These are phyloP conservation scores for Scaptodrosophila lebanonensis DNA, from an alignment of 1,140 invertebrate genomes.

Conservation along the genomic window DNA sequence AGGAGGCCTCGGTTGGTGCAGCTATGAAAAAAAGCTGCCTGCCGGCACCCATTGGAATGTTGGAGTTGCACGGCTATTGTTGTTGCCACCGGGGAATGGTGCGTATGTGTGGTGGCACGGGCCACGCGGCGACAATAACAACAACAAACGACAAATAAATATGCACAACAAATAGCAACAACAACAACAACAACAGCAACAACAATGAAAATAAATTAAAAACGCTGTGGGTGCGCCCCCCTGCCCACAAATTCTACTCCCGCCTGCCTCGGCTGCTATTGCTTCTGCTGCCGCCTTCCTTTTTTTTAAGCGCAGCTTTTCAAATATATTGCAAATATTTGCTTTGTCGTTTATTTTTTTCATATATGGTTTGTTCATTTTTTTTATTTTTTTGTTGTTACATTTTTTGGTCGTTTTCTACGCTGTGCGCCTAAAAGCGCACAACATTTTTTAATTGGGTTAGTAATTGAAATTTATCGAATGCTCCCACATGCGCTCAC, in stretches of 20 bases:
- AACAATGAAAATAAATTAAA: slow-evolving; percentile 48
- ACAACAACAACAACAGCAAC: not conserved
- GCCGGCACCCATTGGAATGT: too few species aligned
- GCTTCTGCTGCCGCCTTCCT: slow-evolving; percentile 24
- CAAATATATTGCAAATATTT: slow-evolving; percentile 51
- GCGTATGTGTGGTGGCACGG: slow-evolving; percentile 52
- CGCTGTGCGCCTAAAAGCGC: slow-evolving; percentile 67
- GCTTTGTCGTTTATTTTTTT: slow-evolving; percentile 28
- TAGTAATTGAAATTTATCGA: slow-evolving; percentile 76
- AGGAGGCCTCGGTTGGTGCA: slow-evolving; percentile 26
- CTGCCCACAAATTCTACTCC: too few species aligned
- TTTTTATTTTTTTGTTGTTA: slow-evolving; percentile 24
- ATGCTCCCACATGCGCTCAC: slow-evolving; percentile 44
- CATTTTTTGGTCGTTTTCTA: too few species aligned
- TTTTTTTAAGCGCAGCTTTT: slow-evolving; percentile 39
- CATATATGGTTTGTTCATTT: slow-evolving; percentile 47
- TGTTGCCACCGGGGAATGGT: slow-evolving; percentile 29
- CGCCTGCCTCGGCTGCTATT: slow-evolving; percentile 14
- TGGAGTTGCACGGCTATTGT: too few species aligned
- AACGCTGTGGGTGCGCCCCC: slow-evolving; percentile 50
- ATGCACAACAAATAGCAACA: not conserved
- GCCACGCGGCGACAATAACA: slow-evolving; percentile 41
- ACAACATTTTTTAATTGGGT: slow-evolving; percentile 74
- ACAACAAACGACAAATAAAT: slow-evolving; percentile 4
- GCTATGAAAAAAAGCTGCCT: too few species aligned